Evolutionary conservation across 2,797 vertebrate genomes (phyloP), one percentile per base, ranked within the genome.

Genomic region (Hybognathus amarus): DNA sequence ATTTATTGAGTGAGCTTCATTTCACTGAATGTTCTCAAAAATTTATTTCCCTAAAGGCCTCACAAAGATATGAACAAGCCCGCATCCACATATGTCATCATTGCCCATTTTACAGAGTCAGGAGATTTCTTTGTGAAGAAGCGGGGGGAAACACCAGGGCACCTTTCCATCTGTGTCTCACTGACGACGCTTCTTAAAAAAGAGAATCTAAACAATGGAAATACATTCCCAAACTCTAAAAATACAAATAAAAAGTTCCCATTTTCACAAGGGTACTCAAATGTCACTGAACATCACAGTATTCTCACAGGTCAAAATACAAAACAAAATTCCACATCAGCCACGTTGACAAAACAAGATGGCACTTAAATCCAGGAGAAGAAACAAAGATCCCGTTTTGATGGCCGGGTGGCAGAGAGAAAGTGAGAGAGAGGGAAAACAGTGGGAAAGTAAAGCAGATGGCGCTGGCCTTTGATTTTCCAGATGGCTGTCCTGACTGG

Each of bases 1-100:
- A 99, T 99, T 99, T 99, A 99, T 99, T 99, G 97, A 99, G 97
- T 98, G 97, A 98, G 98, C 97, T 98, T 98, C 98, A 99, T 98
- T 99, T 97, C 97, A 97, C 97, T 97, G 98, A 99, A 99, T 99
- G 98, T 99, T 99, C 97, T 94, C 95, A 98, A 97, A 99, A 99
- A 99, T 99, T 99, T 99, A 99, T 99, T 99, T 99, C 98, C 98
- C 98, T 98, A 98, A 98, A 99, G 98, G 97, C 97, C 96, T 91
- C 94, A 93, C 97, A 97, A 97, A 99, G 97, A 99, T 99, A 99
- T 99, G 97, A 99, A 98, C 97, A 98, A 96, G 97, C 97, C 96
- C 96, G 96, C 97, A 98, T 99, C 97, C 98, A 98, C 98, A 99
- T 98, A 99, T 99, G 98, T 99, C 98, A 99, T 99, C 98, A 98